Evolutionary conservation across 2,113 vertebrate species (phyloP).

Genomic region (Ceratotherium simum): DNA sequence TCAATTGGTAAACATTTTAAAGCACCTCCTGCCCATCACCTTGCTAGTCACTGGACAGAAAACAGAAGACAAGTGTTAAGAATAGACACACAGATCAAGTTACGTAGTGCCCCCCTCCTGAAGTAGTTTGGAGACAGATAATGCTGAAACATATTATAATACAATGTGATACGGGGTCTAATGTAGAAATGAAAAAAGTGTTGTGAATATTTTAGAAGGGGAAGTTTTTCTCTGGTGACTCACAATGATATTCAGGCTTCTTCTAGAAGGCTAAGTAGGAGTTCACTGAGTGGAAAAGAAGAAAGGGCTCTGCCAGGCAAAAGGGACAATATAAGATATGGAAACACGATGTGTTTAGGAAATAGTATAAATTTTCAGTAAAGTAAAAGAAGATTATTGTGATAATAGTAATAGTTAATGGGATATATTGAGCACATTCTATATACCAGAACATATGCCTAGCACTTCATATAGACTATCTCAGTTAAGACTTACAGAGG

Average conservation of each 20-base stretch:
- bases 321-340: background rate
- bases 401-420: background rate
- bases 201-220: background rate
- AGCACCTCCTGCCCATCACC: background rate
- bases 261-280: background rate
- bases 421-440: background rate
- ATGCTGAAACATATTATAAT: constrained; percentile 8
- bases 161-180: background rate
- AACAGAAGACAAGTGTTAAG: background rate
- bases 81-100: background rate
- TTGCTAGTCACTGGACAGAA: background rate
- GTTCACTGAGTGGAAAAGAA: background rate
- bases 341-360: background rate
- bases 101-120: background rate
- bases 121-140: background rate
- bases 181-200: background rate
- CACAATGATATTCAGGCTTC: background rate
- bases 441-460: background rate
- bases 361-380: background rate
- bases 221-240: background rate
- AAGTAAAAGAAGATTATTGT: background rate
- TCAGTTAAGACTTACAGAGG: background rate
- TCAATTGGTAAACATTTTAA: background rate
- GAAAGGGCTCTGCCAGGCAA: background rate
- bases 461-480: background rate